Conservation (phyloP, 1,140 invertebrate genomes). For the Linepithema humile region DNA sequence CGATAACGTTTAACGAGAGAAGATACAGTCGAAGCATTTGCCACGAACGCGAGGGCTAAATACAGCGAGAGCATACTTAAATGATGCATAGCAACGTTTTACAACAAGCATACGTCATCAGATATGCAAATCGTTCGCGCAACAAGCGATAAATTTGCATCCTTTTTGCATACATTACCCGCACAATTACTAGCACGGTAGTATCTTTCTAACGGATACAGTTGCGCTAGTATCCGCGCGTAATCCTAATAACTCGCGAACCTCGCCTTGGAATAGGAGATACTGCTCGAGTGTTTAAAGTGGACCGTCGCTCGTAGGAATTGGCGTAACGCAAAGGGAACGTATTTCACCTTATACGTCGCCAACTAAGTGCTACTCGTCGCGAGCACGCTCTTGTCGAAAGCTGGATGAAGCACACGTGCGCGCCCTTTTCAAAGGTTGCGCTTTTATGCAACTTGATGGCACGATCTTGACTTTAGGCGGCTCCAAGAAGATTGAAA, state of each 20-base stretch:
- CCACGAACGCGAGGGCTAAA: conserved; percentile 45
- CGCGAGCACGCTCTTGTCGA: conserved; percentile 47
- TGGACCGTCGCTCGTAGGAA: conserved; percentile 20
- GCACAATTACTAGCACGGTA: conserved; percentile 56
- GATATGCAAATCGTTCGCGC: conserved; percentile 54
- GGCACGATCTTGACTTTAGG: conserved; percentile 26
- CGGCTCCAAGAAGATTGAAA: conserved; percentile 45
- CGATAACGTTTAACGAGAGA: conserved; percentile 15
- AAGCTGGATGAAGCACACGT: conserved; percentile 50
- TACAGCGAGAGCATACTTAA: conserved; percentile 38
- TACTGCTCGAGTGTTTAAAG: conserved; percentile 44
- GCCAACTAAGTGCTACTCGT: conserved; percentile 50
- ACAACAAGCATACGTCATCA: conserved; percentile 56
- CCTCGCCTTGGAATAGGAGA: conserved; percentile 27
- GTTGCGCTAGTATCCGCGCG: conserved; percentile 25
- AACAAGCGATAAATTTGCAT: conserved; percentile 61
- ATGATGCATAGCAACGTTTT: conserved; percentile 55
- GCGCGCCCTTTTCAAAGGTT: conserved; percentile 48
- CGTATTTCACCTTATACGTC: conserved; percentile 45
- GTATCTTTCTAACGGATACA: conserved; percentile 49
- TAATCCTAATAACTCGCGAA: conserved; percentile 55
- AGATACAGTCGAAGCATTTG: background rate
- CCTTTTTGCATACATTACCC: conserved; percentile 57
- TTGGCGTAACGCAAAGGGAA: conserved; percentile 29
- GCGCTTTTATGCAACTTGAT: conserved; percentile 53